Conservation (phyloP, 2,113 vertebrate species). For the Heliornis fulica region DNA sequence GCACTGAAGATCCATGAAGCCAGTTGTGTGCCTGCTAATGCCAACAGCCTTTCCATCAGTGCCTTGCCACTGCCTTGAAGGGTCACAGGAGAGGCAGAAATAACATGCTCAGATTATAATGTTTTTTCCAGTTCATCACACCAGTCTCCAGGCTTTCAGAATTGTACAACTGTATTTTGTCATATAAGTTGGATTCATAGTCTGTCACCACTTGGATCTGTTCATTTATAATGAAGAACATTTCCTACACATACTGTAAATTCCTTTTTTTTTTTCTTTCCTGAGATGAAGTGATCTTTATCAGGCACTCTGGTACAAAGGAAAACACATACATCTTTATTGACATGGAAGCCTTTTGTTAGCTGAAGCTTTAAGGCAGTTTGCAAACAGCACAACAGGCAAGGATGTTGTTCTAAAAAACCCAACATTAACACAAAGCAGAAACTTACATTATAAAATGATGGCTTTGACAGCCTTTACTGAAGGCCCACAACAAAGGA, state of each 20-base stretch:
- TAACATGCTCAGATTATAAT: background rate
- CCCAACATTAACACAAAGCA: background rate
- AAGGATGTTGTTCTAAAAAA: background rate
- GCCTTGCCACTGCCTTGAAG: slow-evolving; percentile 31
- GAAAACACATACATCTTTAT: background rate
- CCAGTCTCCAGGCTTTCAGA: background rate
- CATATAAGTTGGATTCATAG: background rate
- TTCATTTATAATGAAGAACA: background rate
- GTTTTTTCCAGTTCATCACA: slow-evolving; percentile 44
- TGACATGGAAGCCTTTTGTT: background rate
- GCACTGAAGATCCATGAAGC: background rate
- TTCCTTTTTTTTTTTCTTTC: slow-evolving; percentile 6
- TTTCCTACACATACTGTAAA: slow-evolving; percentile 8
- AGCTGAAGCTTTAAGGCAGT: background rate
- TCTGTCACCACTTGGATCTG: background rate
- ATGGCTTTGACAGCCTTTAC: background rate
- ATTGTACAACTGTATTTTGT: background rate
- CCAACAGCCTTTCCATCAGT: slow-evolving; percentile 32
- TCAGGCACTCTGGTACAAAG: background rate
- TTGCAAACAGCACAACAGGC: background rate
- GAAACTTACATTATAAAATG: background rate
- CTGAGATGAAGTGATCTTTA: background rate
- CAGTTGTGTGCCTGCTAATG: background rate
- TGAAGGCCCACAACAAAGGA: background rate
- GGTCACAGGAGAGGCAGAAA: slow-evolving; percentile 36